A percentile compares a stretch with the other conserved stretches of the same genome.
These are phyloP conservation scores for Acanthurus lineatus DNA, from an alignment of 2,797 vertebrate genomes.

Conservation along the genomic window DNA sequence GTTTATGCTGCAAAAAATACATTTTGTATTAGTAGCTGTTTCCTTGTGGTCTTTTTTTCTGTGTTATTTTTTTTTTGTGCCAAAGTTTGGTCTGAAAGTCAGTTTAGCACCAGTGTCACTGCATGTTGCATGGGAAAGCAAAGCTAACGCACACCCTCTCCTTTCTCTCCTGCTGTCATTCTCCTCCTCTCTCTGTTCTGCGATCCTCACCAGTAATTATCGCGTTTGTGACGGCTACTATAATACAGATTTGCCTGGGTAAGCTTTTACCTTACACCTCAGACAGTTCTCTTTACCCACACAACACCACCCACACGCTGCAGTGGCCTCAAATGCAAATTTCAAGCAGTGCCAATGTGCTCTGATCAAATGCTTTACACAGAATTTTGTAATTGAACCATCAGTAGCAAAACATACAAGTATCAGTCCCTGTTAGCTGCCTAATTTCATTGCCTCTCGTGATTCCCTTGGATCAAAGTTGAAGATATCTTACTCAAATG, in stretches of 20 bases:
- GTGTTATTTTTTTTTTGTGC: slow-evolving; percentile 50
- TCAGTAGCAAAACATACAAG: slow-evolving; percentile 77
- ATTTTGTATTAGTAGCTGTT: slow-evolving; percentile 46
- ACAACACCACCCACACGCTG: slow-evolving; percentile 56
- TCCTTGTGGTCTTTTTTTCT: slow-evolving; percentile 57
- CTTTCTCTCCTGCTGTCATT: slow-evolving; percentile 84
- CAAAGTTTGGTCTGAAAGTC: slow-evolving; percentile 50
- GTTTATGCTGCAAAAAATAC: slow-evolving; percentile 34
- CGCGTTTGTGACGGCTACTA: slow-evolving; percentile 99
- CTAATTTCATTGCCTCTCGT: slow-evolving; percentile 75
- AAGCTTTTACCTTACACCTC: slow-evolving; percentile 94
- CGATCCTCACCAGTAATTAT: slow-evolving; percentile 98
- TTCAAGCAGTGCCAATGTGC: slow-evolving; percentile 40
- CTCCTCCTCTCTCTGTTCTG: slow-evolving; percentile 90
- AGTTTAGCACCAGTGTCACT: slow-evolving; percentile 76
- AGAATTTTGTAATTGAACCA: slow-evolving; percentile 72
- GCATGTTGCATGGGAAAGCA: slow-evolving; percentile 95
- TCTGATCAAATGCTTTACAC: slow-evolving; percentile 49
- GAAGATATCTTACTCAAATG: slow-evolving; percentile 73
- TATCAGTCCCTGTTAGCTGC: slow-evolving; percentile 78
- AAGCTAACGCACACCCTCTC: slow-evolving; percentile 94
- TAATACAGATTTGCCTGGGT: slow-evolving; percentile 99
- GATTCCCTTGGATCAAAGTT: slow-evolving; percentile 71
- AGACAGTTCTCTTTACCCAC: slow-evolving; percentile 71
- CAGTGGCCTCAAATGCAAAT: slow-evolving; percentile 48